A percentile compares a stretch with the other conserved stretches of the same genome.
Evolutionary conservation across 2,113 vertebrate genomes (phyloP).

Genomic region (Catharus bicknelli): DNA sequence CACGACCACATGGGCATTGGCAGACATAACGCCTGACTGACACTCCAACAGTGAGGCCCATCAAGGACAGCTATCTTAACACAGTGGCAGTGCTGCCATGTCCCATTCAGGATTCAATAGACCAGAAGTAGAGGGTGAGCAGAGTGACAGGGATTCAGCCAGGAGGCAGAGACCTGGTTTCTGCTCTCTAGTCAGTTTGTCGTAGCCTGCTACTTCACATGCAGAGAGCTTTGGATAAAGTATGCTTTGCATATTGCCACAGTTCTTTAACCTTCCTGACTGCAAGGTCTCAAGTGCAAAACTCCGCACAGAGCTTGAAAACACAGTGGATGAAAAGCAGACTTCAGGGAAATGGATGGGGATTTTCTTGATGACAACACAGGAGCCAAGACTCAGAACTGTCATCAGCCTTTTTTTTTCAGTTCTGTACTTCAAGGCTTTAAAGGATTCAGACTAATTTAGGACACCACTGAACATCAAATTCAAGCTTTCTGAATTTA

Average conservation of each 20-base stretch:
- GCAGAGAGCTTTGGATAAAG: background rate
- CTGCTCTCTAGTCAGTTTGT: background rate
- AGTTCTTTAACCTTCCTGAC: background rate
- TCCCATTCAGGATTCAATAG: background rate
- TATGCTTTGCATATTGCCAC: background rate
- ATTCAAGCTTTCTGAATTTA: conserved; percentile 15
- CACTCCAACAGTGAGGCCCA: background rate
- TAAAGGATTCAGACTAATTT: background rate
- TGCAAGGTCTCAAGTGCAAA: background rate
- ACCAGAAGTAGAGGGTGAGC: background rate
- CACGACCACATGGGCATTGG: accelerated
- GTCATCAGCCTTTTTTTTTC: background rate
- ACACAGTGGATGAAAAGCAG: background rate
- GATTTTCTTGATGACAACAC: conserved; percentile 17
- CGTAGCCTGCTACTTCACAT: background rate
- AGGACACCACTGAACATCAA: background rate
- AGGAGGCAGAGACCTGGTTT: background rate
- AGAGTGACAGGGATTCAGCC: background rate
- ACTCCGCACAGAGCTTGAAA: background rate
- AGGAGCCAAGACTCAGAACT: background rate
- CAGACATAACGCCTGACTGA: background rate
- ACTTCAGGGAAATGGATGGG: background rate
- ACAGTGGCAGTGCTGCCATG: accelerated
- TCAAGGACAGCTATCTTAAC: background rate
- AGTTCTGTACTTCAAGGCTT: background rate